These are phyloP conservation scores for Syngnathus scovelli DNA, from an alignment of 2,113 vertebrate genomes.

Conservation along the genomic window DNA sequence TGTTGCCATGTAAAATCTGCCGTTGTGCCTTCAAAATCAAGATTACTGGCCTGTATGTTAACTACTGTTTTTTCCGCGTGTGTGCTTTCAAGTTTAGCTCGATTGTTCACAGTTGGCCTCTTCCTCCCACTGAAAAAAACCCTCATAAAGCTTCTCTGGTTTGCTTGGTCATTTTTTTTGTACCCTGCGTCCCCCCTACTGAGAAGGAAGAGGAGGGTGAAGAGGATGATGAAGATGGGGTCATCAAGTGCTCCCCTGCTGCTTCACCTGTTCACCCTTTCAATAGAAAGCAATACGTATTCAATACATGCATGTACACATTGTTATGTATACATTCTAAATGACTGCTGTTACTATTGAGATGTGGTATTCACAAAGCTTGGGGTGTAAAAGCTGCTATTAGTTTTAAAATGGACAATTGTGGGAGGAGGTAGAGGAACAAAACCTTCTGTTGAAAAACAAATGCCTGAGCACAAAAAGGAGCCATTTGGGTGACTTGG, in stretches of 20 bases:
- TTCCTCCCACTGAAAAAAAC: not conserved
- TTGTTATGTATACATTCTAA: not conserved
- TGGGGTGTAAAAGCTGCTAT: not conserved
- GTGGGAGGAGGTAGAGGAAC: not conserved
- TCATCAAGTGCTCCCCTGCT: not conserved
- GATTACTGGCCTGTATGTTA: no score
- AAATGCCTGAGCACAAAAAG: not conserved
- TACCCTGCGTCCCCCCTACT: not conserved
- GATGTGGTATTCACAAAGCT: not conserved
- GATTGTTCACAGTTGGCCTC: not conserved
- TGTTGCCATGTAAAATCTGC: no score
- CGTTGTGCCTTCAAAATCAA: no score
- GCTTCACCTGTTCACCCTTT: not conserved
- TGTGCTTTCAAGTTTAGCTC: not conserved
- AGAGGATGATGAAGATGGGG: slow-evolving; percentile 1
- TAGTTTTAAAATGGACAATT: not conserved
- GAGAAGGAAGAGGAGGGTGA: slow-evolving; percentile 1
- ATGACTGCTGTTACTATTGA: not conserved
- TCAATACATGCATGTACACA: not conserved
- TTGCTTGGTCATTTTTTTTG: not conserved
- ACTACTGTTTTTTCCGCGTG: no score
- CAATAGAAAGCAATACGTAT: not conserved
- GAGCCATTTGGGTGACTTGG: not conserved
- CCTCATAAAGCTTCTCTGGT: not conserved
- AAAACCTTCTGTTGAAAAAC: not conserved